Evolutionary conservation across 2,797 vertebrate species (phyloP).

Genomic region (Chelon labrosus): DNA sequence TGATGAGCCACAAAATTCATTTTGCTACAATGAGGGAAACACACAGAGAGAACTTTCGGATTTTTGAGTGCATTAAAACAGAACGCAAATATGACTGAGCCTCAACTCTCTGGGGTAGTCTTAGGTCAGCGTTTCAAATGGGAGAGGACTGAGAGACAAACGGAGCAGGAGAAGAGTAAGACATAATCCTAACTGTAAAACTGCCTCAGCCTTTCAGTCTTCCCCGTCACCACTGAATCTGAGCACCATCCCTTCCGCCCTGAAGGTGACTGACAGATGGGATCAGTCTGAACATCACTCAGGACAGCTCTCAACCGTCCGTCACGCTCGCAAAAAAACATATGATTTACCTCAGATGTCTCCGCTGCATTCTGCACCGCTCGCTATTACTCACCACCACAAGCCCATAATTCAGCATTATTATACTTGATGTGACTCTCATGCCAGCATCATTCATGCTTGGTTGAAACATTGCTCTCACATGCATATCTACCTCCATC

Average conservation of each 20-base stretch:
- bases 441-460: constrained; percentile 44
- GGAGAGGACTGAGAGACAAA: constrained; percentile 16
- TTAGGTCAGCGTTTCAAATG: constrained; percentile 3
- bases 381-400: constrained; percentile 47
- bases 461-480: constrained; percentile 44
- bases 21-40: constrained; percentile 15
- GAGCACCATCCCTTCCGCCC: constrained; percentile 49
- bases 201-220: constrained; percentile 35
- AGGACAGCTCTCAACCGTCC: constrained; percentile 43
- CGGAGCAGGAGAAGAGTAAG: constrained; percentile 7
- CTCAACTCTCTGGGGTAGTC: too few relatives aligned
- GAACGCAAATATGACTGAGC: not conserved
- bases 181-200: constrained; percentile 27
- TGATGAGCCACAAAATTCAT: constrained; percentile 66
- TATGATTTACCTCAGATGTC: constrained; percentile 57
- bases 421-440: constrained; percentile 46
- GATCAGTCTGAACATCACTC: constrained; percentile 72
- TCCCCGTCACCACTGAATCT: constrained; percentile 46
- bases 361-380: constrained; percentile 29
- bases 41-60: constrained; percentile 3
- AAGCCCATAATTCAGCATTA: constrained; percentile 31
- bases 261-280: constrained; percentile 73
- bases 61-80: not conserved
- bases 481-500: constrained; percentile 43
- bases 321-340: constrained; percentile 59